Base-by-base conservation (phyloP, 2,797 vertebrate genomes). In the Poecilia wingei region DNA sequence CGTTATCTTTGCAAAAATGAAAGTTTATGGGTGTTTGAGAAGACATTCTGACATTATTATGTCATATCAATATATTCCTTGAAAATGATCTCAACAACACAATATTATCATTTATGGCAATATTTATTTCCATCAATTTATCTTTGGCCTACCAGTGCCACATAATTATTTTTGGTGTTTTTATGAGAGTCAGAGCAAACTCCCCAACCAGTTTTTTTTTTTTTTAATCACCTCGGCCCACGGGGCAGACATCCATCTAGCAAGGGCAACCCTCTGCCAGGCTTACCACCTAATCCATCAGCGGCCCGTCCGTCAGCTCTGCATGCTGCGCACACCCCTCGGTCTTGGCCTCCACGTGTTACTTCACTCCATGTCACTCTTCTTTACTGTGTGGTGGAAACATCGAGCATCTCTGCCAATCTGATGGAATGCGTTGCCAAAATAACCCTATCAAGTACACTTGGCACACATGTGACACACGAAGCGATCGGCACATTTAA, bases 211-310 rank as follows among this genome's bases (percentile, higher is more conserved):
- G 85, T 74, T 88, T n/a, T 89, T 89, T 87, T 76, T 90, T 90
- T 88, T 92, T 94, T 94, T 94, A 94, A 95, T 95, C 93, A 94
- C 92, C 92, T 89, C 88, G 86, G 83, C 91, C 85, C 91, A 93
- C 94, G 91, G 91, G 88, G 80, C 83, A 82, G 79, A 85, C 89
- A 88, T 90, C 88, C 90, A 90, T 93, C 90, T 87, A 92, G 89
- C 90, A 90, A 94, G 90, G 93, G 91, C 87, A 89, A 91, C 80
- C 87, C 91, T 94, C 89, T 93, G 92, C 93, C 93, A 94, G 88
- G 90, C 92, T 92, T 92, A 93, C 87, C 82, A 88, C 87, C 85
- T 95, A 94, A 96, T 95, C 93, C 91, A 92, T 91, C 93, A 90
- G 78, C 83, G 39, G 91, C 89, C 87, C 88, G 90, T 91, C 90